phyloP scores from a whole-genome alignment of 2,888 invertebrate genomes.

The Dendrolimus houi region DNA sequence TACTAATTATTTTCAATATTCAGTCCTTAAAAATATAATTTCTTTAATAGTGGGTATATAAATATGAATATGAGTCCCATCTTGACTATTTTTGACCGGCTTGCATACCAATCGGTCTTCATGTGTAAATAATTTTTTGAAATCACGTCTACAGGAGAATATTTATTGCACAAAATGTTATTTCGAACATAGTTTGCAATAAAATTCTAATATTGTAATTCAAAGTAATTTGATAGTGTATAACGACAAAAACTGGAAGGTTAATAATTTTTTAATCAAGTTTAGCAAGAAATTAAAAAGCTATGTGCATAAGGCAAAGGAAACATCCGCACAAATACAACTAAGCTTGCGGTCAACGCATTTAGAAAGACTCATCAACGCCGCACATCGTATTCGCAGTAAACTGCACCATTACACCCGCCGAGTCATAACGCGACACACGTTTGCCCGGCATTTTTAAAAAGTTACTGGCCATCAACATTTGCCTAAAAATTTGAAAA shows the following conservation, averaged over 20 bases:
- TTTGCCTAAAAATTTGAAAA: conserved; percentile 4
- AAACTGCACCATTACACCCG: conserved; percentile 44
- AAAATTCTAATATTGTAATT: too few relatives aligned
- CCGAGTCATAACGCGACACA: conserved; percentile 42
- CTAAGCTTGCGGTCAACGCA: conserved; percentile 30
- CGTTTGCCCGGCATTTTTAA: conserved; percentile 27
- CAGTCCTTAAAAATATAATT: too few relatives aligned
- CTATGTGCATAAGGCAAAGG: not conserved
- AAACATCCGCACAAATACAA: conserved; percentile 5
- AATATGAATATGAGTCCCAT: too few relatives aligned
- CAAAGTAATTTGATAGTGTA: too few relatives aligned
- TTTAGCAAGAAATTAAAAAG: not conserved
- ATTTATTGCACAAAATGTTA: too few relatives aligned
- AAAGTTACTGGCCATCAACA: conserved; percentile 8
- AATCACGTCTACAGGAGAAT: too few relatives aligned
- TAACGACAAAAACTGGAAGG: not conserved
- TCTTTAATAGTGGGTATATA: too few relatives aligned
- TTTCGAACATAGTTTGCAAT: too few relatives aligned
- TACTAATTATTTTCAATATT: too few relatives aligned
- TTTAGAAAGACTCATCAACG: conserved; percentile 32
- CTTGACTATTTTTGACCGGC: too few relatives aligned
- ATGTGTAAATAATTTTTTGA: too few relatives aligned
- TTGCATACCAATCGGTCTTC: too few relatives aligned
- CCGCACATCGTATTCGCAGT: conserved; percentile 17
- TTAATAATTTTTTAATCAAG: not conserved